Evolutionary conservation across 2,113 vertebrate genomes (phyloP).

Genomic region (Epinephelus lanceolatus): DNA sequence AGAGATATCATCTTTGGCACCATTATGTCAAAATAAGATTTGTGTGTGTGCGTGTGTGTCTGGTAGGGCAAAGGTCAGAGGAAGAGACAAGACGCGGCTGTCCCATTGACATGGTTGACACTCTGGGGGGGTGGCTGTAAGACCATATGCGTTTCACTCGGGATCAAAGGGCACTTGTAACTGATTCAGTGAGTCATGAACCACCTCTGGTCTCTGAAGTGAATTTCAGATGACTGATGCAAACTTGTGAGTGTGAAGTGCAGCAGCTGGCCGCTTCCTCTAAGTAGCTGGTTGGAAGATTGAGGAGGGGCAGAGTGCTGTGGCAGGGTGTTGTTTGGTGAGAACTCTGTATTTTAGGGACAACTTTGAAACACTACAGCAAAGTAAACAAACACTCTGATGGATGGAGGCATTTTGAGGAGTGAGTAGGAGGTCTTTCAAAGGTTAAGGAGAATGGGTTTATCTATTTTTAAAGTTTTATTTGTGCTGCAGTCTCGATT

Average conservation of each 20-base stretch:
- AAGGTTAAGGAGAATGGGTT: slow-evolving; percentile 1
- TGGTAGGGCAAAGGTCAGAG: slow-evolving; percentile 46
- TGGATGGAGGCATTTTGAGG: background rate
- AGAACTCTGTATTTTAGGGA: slow-evolving; percentile 18
- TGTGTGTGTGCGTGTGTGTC: slow-evolving; percentile 14
- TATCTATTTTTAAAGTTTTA: background rate
- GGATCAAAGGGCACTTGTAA: slow-evolving; percentile 57
- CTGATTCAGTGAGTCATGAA: slow-evolving; percentile 16
- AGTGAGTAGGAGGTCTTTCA: background rate
- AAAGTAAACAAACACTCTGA: slow-evolving; percentile 23
- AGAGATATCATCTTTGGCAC: slow-evolving; percentile 49
- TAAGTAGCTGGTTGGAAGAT: slow-evolving; percentile 25
- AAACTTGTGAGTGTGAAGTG: slow-evolving; percentile 48
- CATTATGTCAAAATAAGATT: slow-evolving; percentile 61
- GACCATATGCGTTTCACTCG: background rate
- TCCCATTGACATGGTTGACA: slow-evolving; percentile 44
- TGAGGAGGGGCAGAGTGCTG: slow-evolving; percentile 4
- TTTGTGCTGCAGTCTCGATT: background rate
- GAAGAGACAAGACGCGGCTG: slow-evolving; percentile 21
- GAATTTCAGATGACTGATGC: slow-evolving; percentile 33
- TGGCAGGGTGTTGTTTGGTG: slow-evolving; percentile 8
- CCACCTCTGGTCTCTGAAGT: slow-evolving; percentile 43
- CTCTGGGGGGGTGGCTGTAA: background rate
- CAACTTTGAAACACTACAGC: slow-evolving; percentile 2
- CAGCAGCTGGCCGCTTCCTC: slow-evolving; percentile 48